Percentiles rank a stretch among this genome's conserved stretches.
Conservation (phyloP, 2,888 invertebrate genomes). For the Epistrophella euchroma region DNA sequence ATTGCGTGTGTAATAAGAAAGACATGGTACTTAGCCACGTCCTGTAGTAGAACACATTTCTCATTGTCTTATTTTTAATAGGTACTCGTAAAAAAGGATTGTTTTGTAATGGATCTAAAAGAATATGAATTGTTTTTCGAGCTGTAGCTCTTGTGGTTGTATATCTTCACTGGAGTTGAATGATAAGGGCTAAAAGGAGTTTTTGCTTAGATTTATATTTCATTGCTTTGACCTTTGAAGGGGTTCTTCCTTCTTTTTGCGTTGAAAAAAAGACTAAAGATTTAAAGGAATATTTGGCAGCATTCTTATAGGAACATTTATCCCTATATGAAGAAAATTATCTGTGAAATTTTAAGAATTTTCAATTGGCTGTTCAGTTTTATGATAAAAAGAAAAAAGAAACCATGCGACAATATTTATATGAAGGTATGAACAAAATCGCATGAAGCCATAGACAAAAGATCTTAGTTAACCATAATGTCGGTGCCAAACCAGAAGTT, state of each 20-base stretch:
- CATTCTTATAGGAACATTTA: no score
- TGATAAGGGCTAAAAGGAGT: slow-evolving; percentile 1
- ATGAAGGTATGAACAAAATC: no score
- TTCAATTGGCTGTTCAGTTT: no score
- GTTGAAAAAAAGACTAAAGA: background rate
- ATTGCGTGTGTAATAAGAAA: slow-evolving; percentile 59
- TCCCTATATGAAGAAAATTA: no score
- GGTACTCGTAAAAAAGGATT: slow-evolving; percentile 2
- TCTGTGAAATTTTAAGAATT: no score
- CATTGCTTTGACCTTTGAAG: background rate
- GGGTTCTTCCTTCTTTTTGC: no score
- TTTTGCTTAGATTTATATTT: background rate
- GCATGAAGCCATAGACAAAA: no score
- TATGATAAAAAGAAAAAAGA: no score
- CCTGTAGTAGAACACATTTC: slow-evolving; percentile 21
- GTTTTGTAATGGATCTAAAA: background rate
- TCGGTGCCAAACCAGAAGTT: no score
- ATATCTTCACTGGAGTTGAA: slow-evolving; percentile 27
- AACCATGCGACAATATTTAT: no score
- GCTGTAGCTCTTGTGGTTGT: background rate
- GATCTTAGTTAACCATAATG: no score
- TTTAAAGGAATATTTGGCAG: background rate
- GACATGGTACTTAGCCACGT: slow-evolving; percentile 68
- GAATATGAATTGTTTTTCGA: background rate
- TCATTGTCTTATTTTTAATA: background rate